phyloP scores from a whole-genome alignment of 2,113 vertebrate species.

The Felis catus region DNA sequence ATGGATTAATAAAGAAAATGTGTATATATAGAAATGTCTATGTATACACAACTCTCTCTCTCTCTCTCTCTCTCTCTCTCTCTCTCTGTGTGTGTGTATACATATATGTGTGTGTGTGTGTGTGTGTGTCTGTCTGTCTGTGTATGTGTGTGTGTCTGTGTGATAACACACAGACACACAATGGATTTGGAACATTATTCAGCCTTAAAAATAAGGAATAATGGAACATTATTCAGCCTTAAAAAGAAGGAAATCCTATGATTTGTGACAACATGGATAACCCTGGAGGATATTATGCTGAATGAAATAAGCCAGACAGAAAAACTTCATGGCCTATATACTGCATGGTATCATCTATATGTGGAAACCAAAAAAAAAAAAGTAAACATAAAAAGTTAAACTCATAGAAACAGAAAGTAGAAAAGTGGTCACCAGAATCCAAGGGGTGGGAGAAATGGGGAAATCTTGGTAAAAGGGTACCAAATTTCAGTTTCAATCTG shows the following conservation, averaged over 20 bases:
- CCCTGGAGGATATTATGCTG: not conserved
- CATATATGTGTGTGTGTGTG: no score
- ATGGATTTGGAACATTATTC: not conserved
- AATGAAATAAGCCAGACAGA: not conserved
- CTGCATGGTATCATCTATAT: not conserved
- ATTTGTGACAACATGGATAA: not conserved
- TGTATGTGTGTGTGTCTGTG: no score
- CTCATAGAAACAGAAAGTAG: not conserved
- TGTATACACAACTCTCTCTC: no score
- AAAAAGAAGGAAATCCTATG: not conserved
- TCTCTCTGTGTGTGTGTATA: no score
- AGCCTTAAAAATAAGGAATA: not conserved
- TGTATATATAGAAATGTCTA: not conserved
- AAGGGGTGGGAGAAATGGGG: not conserved
- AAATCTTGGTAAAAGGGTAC: not conserved
- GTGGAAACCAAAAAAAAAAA: not conserved
- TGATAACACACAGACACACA: not conserved
- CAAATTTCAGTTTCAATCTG: not conserved
- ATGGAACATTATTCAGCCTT: not conserved
- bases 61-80: no score
- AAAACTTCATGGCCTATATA: not conserved
- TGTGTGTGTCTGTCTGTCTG: no score
- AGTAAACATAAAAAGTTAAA: not conserved
- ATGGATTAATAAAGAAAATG: not conserved
- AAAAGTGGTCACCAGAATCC: not conserved